Conservation (phyloP, 2,888 invertebrate genomes). For the Polydrusus pterygomalis region DNA sequence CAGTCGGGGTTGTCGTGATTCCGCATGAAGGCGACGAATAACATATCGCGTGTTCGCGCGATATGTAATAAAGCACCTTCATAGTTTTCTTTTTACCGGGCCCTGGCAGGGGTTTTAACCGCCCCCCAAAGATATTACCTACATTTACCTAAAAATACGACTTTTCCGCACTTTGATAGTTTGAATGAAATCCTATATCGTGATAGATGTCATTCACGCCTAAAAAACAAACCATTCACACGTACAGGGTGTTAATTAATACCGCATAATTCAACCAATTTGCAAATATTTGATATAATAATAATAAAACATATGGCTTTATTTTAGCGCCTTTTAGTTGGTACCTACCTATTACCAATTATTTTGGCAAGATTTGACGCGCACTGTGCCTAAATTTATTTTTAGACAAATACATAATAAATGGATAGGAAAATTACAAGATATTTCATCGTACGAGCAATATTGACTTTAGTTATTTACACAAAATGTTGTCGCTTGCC, state of each 20-base stretch:
- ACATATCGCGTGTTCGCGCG: no score
- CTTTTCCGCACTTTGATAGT: no score
- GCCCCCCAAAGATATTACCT: no score
- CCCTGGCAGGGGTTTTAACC: no score
- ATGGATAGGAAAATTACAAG: neutral
- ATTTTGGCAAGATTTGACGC: neutral
- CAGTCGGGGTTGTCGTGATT: no score
- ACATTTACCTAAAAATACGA: no score
- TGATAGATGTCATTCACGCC: constrained; percentile 5
- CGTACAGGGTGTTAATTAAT: neutral
- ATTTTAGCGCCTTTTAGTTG: neutral
- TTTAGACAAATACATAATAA: neutral
- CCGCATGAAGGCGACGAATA: no score
- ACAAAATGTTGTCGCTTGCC: no score
- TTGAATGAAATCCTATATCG: neutral
- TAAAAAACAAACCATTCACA: constrained; percentile 9
- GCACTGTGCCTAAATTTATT: neutral
- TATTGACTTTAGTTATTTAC: neutral
- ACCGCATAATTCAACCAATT: neutral
- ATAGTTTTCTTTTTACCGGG: no score
- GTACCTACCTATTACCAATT: no score
- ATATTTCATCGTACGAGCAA: neutral
- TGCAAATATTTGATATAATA: constrained; percentile 2
- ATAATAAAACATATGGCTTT: no score
- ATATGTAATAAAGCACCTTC: no score